Base-by-base conservation (phyloP, 2,888 invertebrate genomes). In the Epinotia brunnichana region DNA sequence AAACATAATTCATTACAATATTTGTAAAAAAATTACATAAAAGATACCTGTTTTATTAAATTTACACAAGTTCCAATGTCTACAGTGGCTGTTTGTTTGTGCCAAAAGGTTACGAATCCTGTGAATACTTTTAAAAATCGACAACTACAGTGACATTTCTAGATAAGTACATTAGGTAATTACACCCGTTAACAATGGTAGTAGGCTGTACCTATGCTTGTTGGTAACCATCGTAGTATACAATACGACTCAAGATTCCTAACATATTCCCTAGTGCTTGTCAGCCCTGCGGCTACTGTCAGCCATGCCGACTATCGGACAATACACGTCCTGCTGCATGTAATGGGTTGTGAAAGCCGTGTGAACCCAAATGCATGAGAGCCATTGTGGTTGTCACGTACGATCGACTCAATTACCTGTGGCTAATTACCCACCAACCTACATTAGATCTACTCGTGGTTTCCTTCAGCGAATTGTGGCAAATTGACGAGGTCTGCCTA, bases 341-440 rank as follows among this genome's bases (percentile, higher is more conserved):
- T 87, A 89, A 90, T 90, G 85, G 82, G 75, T 84, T 83, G 90
- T 85, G 90, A 91, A 91, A 90, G 89, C 83, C 86, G 86, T 90
- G 91, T 85, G 90, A 91, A 90, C 86, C 79, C 81, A 81, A 80
- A 82, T 78, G 81, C 76, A 73, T 76, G 76, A 75, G 85, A 81
- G 81, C 85, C 82, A 88, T 90, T 90, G 89, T 90, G 81, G 78
- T 79, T 79, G 82, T 84, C 85, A 84, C 85, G 84, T 86, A 83
- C 84, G 78, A 83, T 84, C 80, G 77, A 81, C 76, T 83, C 86
- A 85, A 87, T 89, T 87, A 88, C 84, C 82, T 83, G 80, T 82
- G 77, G 81, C 83, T 88, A 90, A 90, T 90, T 88, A 86, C 83
- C 75, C 70, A 74, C 68, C 78, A 80, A 77, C 83, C 79, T 81